A percentile compares a stretch with the other conserved stretches of the same genome.
These are phyloP conservation scores for Corvus hawaiiensis DNA, from an alignment of 2,113 vertebrate genomes.

Conservation along the genomic window DNA sequence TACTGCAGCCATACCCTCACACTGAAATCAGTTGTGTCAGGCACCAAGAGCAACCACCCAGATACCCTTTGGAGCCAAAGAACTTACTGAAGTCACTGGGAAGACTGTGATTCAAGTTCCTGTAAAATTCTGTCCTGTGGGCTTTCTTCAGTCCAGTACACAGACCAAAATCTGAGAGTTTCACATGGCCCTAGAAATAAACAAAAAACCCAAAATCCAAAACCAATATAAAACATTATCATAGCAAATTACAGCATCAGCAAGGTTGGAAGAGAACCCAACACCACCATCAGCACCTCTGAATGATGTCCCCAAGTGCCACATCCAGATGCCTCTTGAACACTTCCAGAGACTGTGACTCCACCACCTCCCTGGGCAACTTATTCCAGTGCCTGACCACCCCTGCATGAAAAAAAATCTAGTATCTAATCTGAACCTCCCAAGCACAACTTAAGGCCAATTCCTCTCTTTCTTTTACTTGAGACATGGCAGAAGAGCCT, in stretches of 20 bases:
- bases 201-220: background rate
- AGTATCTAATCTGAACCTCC: background rate
- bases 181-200: slow-evolving; percentile 87
- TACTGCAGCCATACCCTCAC: background rate
- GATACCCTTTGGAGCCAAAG: background rate
- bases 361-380: background rate
- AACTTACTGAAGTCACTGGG: slow-evolving; percentile 96
- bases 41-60: background rate
- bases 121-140: slow-evolving; percentile 95
- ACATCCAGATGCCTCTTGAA: background rate
- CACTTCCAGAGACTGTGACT: background rate
- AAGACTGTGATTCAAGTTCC: slow-evolving; percentile 94
- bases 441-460: background rate
- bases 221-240: rapidly evolving
- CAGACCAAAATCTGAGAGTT: slow-evolving; percentile 95
- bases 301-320: background rate
- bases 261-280: background rate
- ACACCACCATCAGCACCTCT: background rate
- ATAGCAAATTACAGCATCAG: background rate
- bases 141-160: slow-evolving; percentile 97
- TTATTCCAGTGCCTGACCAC: background rate
- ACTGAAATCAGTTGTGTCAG: background rate
- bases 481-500: background rate
- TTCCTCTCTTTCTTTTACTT: background rate
- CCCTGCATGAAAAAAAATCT: background rate